phyloP scores from a whole-genome alignment of 2,797 vertebrate species.

The Anguilla anguilla region DNA sequence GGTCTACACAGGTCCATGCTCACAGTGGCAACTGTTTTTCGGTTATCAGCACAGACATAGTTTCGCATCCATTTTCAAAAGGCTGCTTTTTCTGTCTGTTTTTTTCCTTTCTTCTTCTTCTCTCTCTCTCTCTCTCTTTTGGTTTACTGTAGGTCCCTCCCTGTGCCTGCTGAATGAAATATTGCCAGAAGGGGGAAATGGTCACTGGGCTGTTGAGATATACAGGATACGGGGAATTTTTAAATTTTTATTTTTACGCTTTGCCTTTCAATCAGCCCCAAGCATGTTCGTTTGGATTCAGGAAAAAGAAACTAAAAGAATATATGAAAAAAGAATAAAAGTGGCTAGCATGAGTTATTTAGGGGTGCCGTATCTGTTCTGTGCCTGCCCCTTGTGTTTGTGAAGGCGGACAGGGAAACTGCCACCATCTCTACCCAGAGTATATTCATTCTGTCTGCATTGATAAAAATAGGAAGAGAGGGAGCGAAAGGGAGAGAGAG shows the following conservation, averaged over 20 bases:
- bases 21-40: neutral
- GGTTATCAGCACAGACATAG: neutral
- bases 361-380: neutral
- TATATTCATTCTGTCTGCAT: neutral
- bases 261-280: neutral
- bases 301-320: neutral
- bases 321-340: neutral
- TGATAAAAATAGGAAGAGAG: slow-evolving; percentile 9
- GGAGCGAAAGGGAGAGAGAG: neutral
- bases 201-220: neutral
- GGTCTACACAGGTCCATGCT: neutral
- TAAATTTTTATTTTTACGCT: neutral
- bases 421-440: neutral
- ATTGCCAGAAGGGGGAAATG: neutral
- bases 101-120: neutral
- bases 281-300: neutral
- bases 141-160: neutral
- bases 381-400: no score
- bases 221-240: neutral
- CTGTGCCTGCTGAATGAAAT: neutral
- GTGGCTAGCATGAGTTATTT: neutral
- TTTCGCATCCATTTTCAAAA: neutral
- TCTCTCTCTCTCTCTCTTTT: neutral
- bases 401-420: neutral
- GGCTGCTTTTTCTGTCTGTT: neutral